Evolutionary conservation across 1,140 invertebrate species (phyloP), one percentile per base, ranked within the genome.

Genomic region (Penaeus chinensis): DNA sequence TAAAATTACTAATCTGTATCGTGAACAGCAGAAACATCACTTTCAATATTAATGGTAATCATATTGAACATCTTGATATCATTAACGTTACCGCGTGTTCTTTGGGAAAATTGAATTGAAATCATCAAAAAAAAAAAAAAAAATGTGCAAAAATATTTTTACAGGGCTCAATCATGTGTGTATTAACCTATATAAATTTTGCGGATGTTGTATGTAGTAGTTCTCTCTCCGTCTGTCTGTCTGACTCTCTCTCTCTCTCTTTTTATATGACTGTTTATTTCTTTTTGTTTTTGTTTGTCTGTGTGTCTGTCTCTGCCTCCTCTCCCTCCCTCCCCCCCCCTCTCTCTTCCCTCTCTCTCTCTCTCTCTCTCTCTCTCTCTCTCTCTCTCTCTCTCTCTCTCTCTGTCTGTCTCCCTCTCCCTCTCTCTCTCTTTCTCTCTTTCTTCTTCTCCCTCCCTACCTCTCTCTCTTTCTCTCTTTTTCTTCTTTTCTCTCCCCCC

Each of bases 321-420:
- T 66, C 63, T 66, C 63, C 3, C 63, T 3, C 63, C n/a, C 63
- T 3, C 63, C 3, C 3, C 3, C 63, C 3, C 63, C 3, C 63
- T 66, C 63, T 66, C 63, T 66, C 3, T 66, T 66, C 63, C 3
- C 3, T 66, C 63, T 66, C 3, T 66, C 63, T 66, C 63, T 66
- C 3, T 66, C 3, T 66, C 3, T 66, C 63, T 66, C 63, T 66
- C 63, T 66, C 63, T 66, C 63, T 66, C 63, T 66, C 63, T 66
- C 3, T 66, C 63, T 66, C 63, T 66, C 63, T 66, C 63, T 66
- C 63, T 66, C 63, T 66, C 63, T 66, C 63, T 66, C 63, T 66
- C 63, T 66, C 63, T 66, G 1, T 66, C 63, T 66, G 1, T 66
- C 63, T 66, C 63, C n/a, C 63, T 66, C 63, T 66, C 63, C 3